phyloP scores from a whole-genome alignment of 1,140 invertebrate genomes.

The Drosophila orosa region DNA sequence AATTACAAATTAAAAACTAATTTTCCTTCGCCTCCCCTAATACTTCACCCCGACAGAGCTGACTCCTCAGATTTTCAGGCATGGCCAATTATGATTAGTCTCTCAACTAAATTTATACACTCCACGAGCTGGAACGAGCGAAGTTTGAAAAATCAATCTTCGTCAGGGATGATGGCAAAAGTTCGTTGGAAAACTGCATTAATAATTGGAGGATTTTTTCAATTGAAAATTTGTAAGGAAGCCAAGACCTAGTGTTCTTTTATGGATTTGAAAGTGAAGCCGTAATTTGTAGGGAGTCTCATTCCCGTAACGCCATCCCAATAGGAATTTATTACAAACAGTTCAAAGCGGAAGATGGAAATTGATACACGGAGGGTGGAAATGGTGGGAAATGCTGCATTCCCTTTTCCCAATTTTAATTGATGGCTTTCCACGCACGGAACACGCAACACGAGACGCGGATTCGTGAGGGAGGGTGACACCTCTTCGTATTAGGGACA shows the following conservation, averaged over 20 bases:
- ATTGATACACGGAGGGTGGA: conserved; percentile 27
- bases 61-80: conserved; percentile 24
- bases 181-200: conserved; percentile 27
- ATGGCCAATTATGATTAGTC: conserved; percentile 70
- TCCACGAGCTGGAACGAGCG: neutral
- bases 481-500: conserved; percentile 34
- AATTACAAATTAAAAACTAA: conserved; percentile 66
- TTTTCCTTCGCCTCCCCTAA: conserved; percentile 43
- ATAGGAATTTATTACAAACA: conserved; percentile 70
- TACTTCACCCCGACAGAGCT: neutral
- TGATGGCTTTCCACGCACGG: conserved; percentile 63
- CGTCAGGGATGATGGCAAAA: conserved; percentile 48
- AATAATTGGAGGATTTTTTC: conserved; percentile 55
- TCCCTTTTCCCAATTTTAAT: conserved; percentile 55
- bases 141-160: conserved; percentile 67
- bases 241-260: neutral
- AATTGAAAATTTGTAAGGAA: conserved; percentile 51
- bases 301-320: conserved; percentile 22
- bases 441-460: conserved; percentile 23
- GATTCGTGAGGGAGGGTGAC: conserved; percentile 44
- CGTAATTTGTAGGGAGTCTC: conserved; percentile 26
- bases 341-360: conserved; percentile 28
- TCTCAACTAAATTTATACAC: conserved; percentile 40
- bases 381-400: conserved; percentile 23
- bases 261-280: conserved; percentile 1